These are phyloP conservation scores for Temnothorax unifasciatus DNA, from an alignment of 2,888 invertebrate species.

Conservation along the genomic window DNA sequence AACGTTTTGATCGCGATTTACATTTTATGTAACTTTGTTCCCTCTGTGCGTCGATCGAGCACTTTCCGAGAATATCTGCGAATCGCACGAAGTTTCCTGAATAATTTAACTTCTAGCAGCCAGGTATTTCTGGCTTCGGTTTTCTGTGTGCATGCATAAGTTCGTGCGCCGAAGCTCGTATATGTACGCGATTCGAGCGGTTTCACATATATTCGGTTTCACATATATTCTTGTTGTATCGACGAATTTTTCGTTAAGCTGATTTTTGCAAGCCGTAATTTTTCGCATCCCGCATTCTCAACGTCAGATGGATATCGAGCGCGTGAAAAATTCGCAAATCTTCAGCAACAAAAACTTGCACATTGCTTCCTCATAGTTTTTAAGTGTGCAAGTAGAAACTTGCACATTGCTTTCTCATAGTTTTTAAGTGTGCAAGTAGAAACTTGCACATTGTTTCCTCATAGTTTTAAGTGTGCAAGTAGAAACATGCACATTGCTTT, in stretches of 20 bases:
- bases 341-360: no score
- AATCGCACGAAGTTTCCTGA: conserved; percentile 70
- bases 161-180: conserved; percentile 13
- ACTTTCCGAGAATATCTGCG: conserved; percentile 74
- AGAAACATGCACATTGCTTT: no score
- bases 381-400: no score
- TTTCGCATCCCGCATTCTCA: not conserved
- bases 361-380: no score
- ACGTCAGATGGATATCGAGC: not conserved
- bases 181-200: conserved; percentile 26
- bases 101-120: conserved; percentile 75
- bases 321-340: conserved; percentile 2
- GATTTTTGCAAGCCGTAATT: not conserved
- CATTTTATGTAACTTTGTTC: conserved; percentile 71
- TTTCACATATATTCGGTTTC: not conserved
- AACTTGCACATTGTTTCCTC: no score
- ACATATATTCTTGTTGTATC: conserved; percentile 19
- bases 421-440: no score
- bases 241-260: conserved; percentile 32
- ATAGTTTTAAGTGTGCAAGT: no score
- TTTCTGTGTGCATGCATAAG: conserved; percentile 54
- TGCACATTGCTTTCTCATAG: no score
- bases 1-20: conserved; percentile 60
- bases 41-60: conserved; percentile 59
- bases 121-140: conserved; percentile 64